Conservation (phyloP, 2,113 vertebrate genomes). For the Pseudonaja textilis region DNA sequence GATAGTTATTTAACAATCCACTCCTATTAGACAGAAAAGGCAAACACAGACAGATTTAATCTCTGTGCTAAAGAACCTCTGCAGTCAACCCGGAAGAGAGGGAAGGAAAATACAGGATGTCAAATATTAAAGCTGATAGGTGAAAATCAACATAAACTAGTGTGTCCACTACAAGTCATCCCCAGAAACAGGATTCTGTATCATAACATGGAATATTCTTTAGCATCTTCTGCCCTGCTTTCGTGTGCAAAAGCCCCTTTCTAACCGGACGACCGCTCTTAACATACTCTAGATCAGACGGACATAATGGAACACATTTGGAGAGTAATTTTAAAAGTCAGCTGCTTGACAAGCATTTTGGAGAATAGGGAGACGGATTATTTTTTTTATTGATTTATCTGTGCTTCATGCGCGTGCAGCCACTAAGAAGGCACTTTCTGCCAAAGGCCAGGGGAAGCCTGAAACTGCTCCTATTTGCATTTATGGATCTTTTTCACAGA, state of each 20-base stretch:
- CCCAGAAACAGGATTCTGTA: neutral
- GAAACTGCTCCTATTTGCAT: neutral
- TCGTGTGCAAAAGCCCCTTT: neutral
- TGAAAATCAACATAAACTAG: neutral
- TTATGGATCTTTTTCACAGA: neutral
- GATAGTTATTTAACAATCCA: too few relatives aligned
- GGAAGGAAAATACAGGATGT: neutral
- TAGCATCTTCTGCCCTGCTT: neutral
- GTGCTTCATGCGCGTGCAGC: neutral
- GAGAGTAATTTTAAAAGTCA: neutral
- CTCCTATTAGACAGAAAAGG: neutral
- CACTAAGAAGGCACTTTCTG: neutral
- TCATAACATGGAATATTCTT: neutral
- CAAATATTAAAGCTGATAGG: neutral
- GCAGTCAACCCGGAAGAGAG: neutral
- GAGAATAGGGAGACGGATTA: neutral
- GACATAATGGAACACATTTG: neutral
- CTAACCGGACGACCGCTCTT: neutral
- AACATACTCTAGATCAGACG: neutral
- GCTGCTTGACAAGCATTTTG: neutral
- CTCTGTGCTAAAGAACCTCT: neutral
- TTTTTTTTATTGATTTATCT: too few relatives aligned
- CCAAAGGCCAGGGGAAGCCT: neutral
- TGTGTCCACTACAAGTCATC: neutral
- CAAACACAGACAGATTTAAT: neutral